Evolutionary conservation across 2,113 vertebrate species (phyloP).

Genomic region (Ornithorhynchus anatinus): DNA sequence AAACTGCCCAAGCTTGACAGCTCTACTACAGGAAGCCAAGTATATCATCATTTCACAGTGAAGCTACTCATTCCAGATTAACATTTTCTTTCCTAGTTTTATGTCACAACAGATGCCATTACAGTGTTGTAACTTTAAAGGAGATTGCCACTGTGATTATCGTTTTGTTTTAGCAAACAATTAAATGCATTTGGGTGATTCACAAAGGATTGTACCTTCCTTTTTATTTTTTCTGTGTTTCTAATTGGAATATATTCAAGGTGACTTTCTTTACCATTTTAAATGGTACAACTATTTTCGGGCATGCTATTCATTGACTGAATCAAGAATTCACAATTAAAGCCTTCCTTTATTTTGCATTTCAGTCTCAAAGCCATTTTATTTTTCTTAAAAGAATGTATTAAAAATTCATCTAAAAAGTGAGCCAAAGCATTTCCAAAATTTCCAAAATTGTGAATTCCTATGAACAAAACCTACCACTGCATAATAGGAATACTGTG

Average conservation of each 20-base stretch:
- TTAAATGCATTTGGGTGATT: conserved; percentile 39
- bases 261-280: conserved; percentile 13
- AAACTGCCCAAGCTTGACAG: conserved; percentile 78
- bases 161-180: conserved; percentile 34
- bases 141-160: conserved; percentile 53
- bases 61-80: conserved; percentile 62
- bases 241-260: conserved; percentile 36
- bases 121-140: conserved; percentile 25
- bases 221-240: conserved; percentile 1
- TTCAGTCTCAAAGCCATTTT: neutral
- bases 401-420: neutral
- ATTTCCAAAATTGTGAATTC: neutral
- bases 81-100: conserved; percentile 53
- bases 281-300: neutral
- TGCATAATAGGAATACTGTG: neutral
- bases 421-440: neutral
- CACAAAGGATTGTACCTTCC: conserved; percentile 26
- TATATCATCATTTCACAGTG: conserved; percentile 68
- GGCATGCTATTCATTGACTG: conserved; percentile 8
- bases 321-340: neutral
- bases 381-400: neutral
- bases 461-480: neutral
- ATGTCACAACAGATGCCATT: conserved; percentile 34
- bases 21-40: conserved; percentile 62
- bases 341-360: neutral